Conservation (phyloP, 2,113 vertebrate genomes). For the Leucosticte australis region DNA sequence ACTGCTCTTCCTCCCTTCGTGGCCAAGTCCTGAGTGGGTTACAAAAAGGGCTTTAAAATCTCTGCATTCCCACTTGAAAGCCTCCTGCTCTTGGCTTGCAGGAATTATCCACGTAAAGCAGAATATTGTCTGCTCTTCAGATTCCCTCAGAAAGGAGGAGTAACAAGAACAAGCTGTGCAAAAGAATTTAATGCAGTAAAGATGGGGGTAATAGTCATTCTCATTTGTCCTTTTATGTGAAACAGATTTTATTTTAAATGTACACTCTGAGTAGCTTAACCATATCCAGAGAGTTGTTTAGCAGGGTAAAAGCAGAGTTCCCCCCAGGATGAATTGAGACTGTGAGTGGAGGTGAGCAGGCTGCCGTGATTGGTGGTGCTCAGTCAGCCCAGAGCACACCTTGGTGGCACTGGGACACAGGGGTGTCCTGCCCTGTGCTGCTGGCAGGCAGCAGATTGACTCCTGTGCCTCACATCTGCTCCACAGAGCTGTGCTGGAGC, state of each 20-base stretch:
- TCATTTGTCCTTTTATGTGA: slow-evolving; percentile 81
- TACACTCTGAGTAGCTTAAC: slow-evolving; percentile 64
- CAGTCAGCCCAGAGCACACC: not conserved
- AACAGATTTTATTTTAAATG: slow-evolving; percentile 78
- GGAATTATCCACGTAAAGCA: slow-evolving; percentile 32
- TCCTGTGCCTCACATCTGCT: not conserved
- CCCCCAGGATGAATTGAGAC: not conserved
- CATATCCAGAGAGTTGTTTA: slow-evolving; percentile 65
- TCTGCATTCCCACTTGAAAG: slow-evolving; percentile 13
- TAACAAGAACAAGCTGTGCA: slow-evolving; percentile 78
- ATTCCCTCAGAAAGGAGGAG: slow-evolving; percentile 50
- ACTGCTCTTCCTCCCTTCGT: not conserved
- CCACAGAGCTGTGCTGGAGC: not conserved
- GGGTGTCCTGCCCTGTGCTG: not conserved
- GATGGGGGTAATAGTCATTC: slow-evolving; percentile 70
- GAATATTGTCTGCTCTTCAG: slow-evolving; percentile 48
- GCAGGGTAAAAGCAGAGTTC: not conserved
- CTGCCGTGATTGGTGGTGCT: not conserved
- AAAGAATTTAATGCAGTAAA: slow-evolving; percentile 75
- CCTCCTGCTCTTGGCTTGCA: not conserved
- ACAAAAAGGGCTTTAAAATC: not conserved
- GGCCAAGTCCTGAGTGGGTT: not conserved
- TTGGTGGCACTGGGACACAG: not conserved
- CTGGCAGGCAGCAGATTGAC: not conserved
- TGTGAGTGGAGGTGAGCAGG: slow-evolving; percentile 27